Evolutionary conservation across 2,113 vertebrate genomes (phyloP), one percentile per base, ranked within the genome.

Genomic region (Triplophysa siluroides): DNA sequence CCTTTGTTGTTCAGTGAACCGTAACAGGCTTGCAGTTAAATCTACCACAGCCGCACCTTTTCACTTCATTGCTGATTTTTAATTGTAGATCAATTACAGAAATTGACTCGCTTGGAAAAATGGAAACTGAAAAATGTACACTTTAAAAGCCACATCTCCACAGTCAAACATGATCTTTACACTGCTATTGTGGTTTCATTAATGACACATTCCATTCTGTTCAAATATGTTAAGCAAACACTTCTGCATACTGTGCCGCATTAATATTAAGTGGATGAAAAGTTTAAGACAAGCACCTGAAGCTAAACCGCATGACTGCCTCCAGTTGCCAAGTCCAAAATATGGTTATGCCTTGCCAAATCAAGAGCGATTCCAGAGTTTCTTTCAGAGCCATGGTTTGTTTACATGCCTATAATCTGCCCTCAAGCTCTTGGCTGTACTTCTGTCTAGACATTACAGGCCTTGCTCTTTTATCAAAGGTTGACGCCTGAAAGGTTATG

Each of bases 221-320:
- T 69, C 9, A 50, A 12, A n/a, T 50, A 43, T 1, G 8, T 9
- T 16, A 67, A 12, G 12, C 65, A 67, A 67, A 50, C 62, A 72
- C 33, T 38, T 77, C 76, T 69, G n/a, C 63, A 66, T 80, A 60
- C 65, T 71, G 47, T 64, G n/a, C 23, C 71, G 16, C 60, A 63
- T 65, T 47, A 56, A 47, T 72, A n/a, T 65, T 5, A 65, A 66
- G 43, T 83, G 80, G 83, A 79, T 79, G 10, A 80, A 64, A 33
- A 29, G 9, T 75, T 83, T 78, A 62, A 75, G 73, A 60, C 61
- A 38, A 80, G 71, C 70, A 78, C 11, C 12, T 72, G 65, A 78
- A 81, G 67, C 60, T 14, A 13, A 52, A 67, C 60, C 74, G 65
- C 81, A 58, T 83, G 83, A 80, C 73, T 58, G 13, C 21, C 13